Evolutionary conservation across 2,113 vertebrate species (phyloP).

Genomic region (Larimichthys polyactis): DNA sequence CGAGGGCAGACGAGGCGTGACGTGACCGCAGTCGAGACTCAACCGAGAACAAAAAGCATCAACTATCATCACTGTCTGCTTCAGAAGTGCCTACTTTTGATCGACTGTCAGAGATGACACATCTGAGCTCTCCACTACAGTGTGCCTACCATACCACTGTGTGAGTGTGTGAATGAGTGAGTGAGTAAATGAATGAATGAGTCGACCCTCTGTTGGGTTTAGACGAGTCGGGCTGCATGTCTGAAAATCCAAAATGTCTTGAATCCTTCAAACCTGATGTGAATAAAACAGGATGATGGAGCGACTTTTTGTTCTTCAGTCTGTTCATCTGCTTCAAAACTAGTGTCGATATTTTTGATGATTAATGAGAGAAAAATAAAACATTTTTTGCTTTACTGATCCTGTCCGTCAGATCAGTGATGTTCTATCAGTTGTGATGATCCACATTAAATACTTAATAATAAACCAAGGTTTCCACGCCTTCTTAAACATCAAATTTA

Average conservation of each 20-base stretch:
- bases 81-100: conserved; percentile 84
- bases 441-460: no score
- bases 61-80: conserved; percentile 63
- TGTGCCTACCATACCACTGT: conserved; percentile 61
- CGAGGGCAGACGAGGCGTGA: background rate
- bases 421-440: no score
- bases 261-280: conserved; percentile 59
- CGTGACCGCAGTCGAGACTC: background rate
- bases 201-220: background rate
- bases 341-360: no score
- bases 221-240: conserved; percentile 35
- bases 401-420: no score
- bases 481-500: no score
- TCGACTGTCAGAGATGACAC: conserved; percentile 66
- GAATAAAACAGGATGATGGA: conserved; percentile 69
- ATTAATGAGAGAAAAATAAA: background rate
- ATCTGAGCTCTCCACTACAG: conserved; percentile 60
- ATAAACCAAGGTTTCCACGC: no score
- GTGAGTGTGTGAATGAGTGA: conserved; percentile 13
- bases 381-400: no score
- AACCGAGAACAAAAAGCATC: background rate
- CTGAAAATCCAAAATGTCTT: conserved; percentile 45
- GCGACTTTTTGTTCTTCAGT: background rate
- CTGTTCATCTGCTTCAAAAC: no score
- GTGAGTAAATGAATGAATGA: background rate